These are phyloP conservation scores for Brienomyrus brachyistius DNA, from an alignment of 2,113 vertebrate species.

Conservation along the genomic window DNA sequence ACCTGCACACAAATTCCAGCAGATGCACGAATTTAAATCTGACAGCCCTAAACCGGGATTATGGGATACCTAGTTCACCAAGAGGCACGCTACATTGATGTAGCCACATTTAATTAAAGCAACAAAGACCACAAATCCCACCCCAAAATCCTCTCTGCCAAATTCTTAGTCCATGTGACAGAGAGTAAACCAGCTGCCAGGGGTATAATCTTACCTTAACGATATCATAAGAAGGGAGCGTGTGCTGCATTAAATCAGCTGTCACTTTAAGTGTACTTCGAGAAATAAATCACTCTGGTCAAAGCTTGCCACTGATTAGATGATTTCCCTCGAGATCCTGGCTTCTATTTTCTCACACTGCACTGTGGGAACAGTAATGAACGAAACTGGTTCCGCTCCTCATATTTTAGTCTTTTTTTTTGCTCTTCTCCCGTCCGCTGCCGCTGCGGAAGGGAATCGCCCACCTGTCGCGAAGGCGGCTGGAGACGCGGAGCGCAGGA, in stretches of 20 bases:
- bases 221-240: not conserved
- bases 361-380: not conserved
- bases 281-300: not conserved
- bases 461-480: not conserved
- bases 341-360: not conserved
- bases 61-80: not conserved
- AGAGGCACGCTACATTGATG: not conserved
- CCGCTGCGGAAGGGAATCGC: not conserved
- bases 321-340: not conserved
- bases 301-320: slow-evolving; percentile 3
- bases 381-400: not conserved
- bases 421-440: not conserved
- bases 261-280: slow-evolving; percentile 2
- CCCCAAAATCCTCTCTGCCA: not conserved
- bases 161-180: not conserved
- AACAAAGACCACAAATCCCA: slow-evolving; percentile 3
- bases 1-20: not conserved
- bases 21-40: not conserved
- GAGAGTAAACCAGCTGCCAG: not conserved
- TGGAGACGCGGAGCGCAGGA: not conserved
- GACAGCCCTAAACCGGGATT: not conserved
- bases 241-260: not conserved
- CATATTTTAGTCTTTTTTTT: not conserved
- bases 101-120: not conserved
- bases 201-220: not conserved